A percentile compares a stretch with the other conserved stretches of the same genome.
These are phyloP conservation scores for Periparus ater DNA, from an alignment of 2,797 vertebrate genomes.

Conservation along the genomic window DNA sequence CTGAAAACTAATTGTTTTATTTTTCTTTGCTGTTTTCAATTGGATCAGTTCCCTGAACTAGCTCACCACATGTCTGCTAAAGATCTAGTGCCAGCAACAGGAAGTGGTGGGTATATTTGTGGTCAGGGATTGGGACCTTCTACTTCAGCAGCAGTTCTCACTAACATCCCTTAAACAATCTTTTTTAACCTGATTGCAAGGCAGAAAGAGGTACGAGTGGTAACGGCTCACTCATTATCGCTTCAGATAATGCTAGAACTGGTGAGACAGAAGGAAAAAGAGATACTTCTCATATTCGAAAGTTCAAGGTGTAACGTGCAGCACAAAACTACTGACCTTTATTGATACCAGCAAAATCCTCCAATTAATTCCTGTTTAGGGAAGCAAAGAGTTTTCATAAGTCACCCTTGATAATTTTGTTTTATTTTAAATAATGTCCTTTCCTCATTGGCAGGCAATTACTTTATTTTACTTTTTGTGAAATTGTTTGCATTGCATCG, in stretches of 20 bases:
- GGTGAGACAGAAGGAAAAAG: neutral
- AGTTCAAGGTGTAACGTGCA: neutral
- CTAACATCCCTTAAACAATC: neutral
- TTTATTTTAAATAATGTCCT: neutral
- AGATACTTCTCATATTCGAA: neutral
- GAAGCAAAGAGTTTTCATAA: neutral
- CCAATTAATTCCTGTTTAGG: neutral
- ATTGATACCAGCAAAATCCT: neutral
- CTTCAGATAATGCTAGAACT: neutral
- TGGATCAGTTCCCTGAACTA: slow-evolving; percentile 28
- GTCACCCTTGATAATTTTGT: neutral
- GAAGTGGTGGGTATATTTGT: slow-evolving; percentile 1
- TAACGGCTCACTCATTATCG: neutral
- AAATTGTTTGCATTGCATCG: neutral
- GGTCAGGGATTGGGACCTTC: neutral
- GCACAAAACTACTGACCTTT: neutral
- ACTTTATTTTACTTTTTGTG: neutral
- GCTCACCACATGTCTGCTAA: slow-evolving; percentile 8
- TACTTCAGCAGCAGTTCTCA: neutral
- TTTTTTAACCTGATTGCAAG: neutral
- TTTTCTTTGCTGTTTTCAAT: slow-evolving; percentile 54
- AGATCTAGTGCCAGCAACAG: neutral
- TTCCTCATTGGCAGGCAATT: neutral
- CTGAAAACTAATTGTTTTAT: slow-evolving; percentile 59
- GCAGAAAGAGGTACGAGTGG: neutral